Conservation (phyloP, 1,140 invertebrate genomes). For the Phymastichus coffea region DNA sequence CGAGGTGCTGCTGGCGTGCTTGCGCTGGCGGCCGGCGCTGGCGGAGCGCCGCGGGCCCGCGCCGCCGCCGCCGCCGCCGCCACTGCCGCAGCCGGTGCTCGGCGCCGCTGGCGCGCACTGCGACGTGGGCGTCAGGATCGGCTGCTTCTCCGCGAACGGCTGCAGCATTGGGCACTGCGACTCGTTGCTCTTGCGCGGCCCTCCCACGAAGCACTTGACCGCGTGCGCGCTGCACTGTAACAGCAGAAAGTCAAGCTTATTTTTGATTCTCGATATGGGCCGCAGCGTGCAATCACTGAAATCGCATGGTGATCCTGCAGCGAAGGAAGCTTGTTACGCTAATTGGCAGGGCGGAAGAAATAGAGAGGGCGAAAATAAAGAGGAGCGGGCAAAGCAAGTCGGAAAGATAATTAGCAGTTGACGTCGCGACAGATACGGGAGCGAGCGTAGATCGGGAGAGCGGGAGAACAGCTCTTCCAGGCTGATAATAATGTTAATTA, state of each 20-base stretch:
- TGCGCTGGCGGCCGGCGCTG: not conserved
- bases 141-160: conserved; percentile 37
- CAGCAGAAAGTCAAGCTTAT: conserved; percentile 34
- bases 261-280: not conserved
- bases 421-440: not conserved
- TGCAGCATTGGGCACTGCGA: conserved; percentile 73
- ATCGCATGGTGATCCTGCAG: no score
- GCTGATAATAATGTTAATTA: no score
- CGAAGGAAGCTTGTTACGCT: no score
- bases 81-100: not conserved
- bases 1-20: conserved; percentile 48
- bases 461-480: not conserved
- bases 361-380: not conserved
- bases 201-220: conserved; percentile 63
- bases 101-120: not conserved
- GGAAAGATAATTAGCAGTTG: no score
- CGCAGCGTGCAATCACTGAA: no score
- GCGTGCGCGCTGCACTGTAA: conserved; percentile 66
- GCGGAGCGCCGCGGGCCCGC: not conserved
- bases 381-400: no score
- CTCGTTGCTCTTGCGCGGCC: conserved; percentile 68
- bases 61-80: not conserved
- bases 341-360: no score
- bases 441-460: not conserved
- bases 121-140: conserved; percentile 28